Percentiles rank a stretch among this genome's conserved stretches.
Evolutionary conservation across 1,140 invertebrate genomes (phyloP).

Genomic region (Tenebrio molitor): DNA sequence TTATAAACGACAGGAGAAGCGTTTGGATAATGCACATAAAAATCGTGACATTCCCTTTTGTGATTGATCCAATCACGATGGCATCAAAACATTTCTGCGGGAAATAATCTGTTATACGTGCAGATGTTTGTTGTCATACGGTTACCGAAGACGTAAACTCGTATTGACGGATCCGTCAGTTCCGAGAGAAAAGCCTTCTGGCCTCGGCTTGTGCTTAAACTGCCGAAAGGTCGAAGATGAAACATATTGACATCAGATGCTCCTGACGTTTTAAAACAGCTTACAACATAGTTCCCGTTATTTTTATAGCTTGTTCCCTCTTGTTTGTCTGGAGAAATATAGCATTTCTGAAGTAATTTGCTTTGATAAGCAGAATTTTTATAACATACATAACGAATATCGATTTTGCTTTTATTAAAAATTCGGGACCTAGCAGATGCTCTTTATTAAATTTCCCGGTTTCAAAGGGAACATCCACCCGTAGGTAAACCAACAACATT

Average conservation of each 20-base stretch:
- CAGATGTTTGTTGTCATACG: conserved; percentile 39
- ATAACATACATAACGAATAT: conserved; percentile 47
- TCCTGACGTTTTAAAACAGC: conserved; percentile 50
- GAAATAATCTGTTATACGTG: conserved; percentile 29
- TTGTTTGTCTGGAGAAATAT: conserved; percentile 43
- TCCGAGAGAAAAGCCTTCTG: conserved; percentile 2
- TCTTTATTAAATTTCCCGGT: conserved; percentile 48
- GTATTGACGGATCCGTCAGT: conserved; percentile 24
- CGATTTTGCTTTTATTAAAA: conserved; percentile 50
- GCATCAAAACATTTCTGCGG: conserved; percentile 6
- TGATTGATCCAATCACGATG: conserved; percentile 25
- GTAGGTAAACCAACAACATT: conserved; percentile 23
- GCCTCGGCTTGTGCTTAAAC: conserved; percentile 22
- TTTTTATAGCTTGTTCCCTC: conserved; percentile 42
- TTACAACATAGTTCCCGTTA: conserved; percentile 29
- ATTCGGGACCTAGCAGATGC: conserved; percentile 44
- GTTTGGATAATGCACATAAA: conserved; percentile 5
- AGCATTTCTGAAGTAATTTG: conserved; percentile 30
- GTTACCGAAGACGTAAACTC: conserved; percentile 17
- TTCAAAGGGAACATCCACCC: conserved; percentile 16
- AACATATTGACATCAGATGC: conserved; percentile 50
- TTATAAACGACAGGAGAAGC: neutral
- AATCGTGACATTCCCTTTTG: conserved; percentile 6
- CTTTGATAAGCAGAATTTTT: conserved; percentile 50
- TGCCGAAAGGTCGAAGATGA: conserved; percentile 35